Evolutionary conservation across 35 echinoderm and acorn worm genomes (phyloP).

Genomic region (Nesometra sesokonis): DNA sequence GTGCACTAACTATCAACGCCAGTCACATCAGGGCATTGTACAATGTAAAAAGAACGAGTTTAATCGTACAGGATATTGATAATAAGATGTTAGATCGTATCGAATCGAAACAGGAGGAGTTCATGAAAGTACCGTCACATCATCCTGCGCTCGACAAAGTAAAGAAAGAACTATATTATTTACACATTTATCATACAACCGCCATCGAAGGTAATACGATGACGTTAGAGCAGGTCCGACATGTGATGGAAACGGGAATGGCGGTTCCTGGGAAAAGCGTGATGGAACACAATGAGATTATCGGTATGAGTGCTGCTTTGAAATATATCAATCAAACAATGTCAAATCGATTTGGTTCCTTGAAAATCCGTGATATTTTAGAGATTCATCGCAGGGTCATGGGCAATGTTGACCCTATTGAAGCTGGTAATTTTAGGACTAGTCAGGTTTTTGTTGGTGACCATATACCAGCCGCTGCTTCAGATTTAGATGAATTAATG

Average conservation of each 20-base stretch:
- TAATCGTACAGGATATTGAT: slow-evolving; percentile 70
- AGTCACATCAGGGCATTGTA: slow-evolving; percentile 56
- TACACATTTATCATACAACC: slow-evolving; percentile 85
- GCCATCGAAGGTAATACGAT: slow-evolving; percentile 96
- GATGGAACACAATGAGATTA: slow-evolving; percentile 90
- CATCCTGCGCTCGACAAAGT: slow-evolving; percentile 57
- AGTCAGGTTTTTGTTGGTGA: slow-evolving; percentile 87
- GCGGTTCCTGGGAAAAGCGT: slow-evolving; percentile 81
- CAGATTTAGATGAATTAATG: slow-evolving; percentile 43
- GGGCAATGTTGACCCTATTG: slow-evolving; percentile 68
- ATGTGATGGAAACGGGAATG: slow-evolving; percentile 81
- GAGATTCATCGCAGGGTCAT: slow-evolving; percentile 79
- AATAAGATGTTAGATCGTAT: slow-evolving; percentile 46
- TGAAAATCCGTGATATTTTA: slow-evolving; percentile 64
- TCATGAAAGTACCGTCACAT: slow-evolving; percentile 32
- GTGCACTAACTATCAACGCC: slow-evolving; percentile 57
- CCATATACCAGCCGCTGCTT: slow-evolving; percentile 63
- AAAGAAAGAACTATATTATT: slow-evolving; percentile 73
- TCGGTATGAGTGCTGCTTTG: slow-evolving; percentile 66
- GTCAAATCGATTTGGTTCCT: slow-evolving; percentile 52
- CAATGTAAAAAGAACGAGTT: slow-evolving; percentile 67
- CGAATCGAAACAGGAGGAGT: slow-evolving; percentile 46
- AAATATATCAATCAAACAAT: slow-evolving; percentile 90
- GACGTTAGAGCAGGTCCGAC: slow-evolving; percentile 71
- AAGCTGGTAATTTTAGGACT: slow-evolving; percentile 62